Percentiles rank a stretch among this genome's conserved stretches.
Conservation (phyloP, 64 coral and sea anemone genomes). For the Platygyra sinensis region DNA sequence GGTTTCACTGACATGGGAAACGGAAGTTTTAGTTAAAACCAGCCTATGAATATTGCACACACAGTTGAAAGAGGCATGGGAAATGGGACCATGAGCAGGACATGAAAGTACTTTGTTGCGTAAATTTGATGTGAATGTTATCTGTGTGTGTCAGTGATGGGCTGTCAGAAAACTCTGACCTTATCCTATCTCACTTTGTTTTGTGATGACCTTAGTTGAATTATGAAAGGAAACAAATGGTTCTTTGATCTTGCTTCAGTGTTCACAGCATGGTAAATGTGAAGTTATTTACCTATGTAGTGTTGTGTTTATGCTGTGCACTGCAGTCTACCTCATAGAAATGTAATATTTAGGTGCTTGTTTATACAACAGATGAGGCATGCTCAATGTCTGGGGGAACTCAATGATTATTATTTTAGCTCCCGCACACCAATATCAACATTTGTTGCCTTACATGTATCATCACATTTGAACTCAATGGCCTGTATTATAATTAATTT, state of each 20-base stretch:
- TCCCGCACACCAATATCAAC: too few species aligned
- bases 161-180: slow-evolving; percentile 4
- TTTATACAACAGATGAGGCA: neutral
- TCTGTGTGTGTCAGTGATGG: slow-evolving; percentile 5
- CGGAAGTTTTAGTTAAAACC: neutral
- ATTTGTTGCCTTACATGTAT: neutral
- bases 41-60: neutral
- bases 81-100: neutral
- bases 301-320: neutral
- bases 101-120: neutral
- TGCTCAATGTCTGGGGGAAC: neutral
- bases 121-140: neutral
- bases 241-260: neutral
- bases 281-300: neutral
- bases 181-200: neutral
- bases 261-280: neutral
- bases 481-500: too few species aligned
- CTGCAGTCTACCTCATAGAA: neutral
- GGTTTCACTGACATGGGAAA: neutral
- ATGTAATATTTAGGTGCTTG: neutral
- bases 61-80: neutral
- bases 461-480: too few species aligned
- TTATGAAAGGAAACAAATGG: slow-evolving; percentile 8
- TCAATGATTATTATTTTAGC: neutral
- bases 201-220: slow-evolving; percentile 7